Percentiles rank a stretch among this genome's conserved stretches.
Evolutionary conservation across 2,888 invertebrate species (phyloP).

Genomic region (Patella depressa): DNA sequence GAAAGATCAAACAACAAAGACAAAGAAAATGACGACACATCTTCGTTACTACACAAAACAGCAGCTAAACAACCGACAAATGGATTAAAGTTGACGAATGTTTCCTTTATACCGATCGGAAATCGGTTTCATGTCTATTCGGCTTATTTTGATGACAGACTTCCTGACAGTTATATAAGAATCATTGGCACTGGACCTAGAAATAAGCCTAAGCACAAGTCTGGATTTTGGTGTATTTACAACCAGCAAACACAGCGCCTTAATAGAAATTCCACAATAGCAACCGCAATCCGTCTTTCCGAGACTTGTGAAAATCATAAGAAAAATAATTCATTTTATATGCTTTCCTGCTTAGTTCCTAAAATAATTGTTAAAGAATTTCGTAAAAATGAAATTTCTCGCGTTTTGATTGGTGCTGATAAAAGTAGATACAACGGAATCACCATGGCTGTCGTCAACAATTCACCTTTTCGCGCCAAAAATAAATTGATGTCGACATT

Average conservation of each 20-base stretch:
- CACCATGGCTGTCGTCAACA: not conserved
- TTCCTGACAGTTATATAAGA: not conserved
- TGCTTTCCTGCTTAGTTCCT: slow-evolving; percentile 28
- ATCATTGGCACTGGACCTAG: slow-evolving; percentile 17
- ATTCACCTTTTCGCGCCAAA: not conserved
- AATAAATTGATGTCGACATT: slow-evolving; percentile 16
- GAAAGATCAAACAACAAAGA: not conserved
- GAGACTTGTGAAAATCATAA: slow-evolving; percentile 34
- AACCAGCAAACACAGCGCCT: not conserved
- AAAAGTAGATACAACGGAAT: slow-evolving; percentile 4
- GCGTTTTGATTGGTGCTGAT: slow-evolving; percentile 16
- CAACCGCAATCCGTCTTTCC: slow-evolving; percentile 21
- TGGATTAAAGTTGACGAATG: not conserved
- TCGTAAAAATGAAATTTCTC: not conserved
- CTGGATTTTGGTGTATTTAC: slow-evolving; percentile 28
- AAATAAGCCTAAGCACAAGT: slow-evolving; percentile 15
- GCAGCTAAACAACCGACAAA: not conserved
- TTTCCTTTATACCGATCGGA: not conserved
- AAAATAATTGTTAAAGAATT: slow-evolving; percentile 13
- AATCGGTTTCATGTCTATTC: slow-evolving; percentile 17
- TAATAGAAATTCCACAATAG: not conserved
- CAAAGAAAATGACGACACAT: not conserved
- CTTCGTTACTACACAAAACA: not conserved
- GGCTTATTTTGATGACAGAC: slow-evolving; percentile 18
- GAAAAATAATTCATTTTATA: slow-evolving; percentile 19